Base-by-base conservation (phyloP, 2,888 invertebrate genomes). In the Netelia melanura region DNA sequence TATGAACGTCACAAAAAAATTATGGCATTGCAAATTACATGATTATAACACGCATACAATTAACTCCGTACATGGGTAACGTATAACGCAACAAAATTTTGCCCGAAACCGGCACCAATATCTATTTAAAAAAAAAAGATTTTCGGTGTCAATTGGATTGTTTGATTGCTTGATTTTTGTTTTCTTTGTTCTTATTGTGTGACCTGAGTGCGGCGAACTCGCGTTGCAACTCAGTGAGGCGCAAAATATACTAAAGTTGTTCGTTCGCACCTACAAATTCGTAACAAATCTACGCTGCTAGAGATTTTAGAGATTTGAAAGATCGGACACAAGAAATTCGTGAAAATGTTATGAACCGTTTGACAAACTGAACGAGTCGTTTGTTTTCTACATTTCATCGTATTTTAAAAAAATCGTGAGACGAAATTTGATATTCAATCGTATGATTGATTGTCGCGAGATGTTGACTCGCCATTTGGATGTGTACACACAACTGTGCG, bases 281-380 rank as follows among this genome's bases (percentile, higher is more conserved):
- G 83, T 83, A 80, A 79, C 64, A 83, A 79, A 83, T 79, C 83
- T 79, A 83, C 67, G 25, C 43, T 43, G 72, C 65, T 68, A 81
- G 61, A 67, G 48, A 54, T 38, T 72, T 64, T 62, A 67, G 30
- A 81, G 72, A 25, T 52, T 62, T 62, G 21, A 62, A 38, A 58
- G 43, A 75, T 62, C 56, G 11, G 48, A 58, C 56, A 23, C 52
- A 54, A 65, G 23, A 65, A 68, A 54, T 30, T 62, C 67, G 76
- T 77, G 76, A 77, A 76, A 76, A 84, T 77, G 54, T 72, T 71
- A 68, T 67, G 80, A 72, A 65, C 70, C 25, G 54, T 74, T 77
- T 38, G 25, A 52, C 62, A 77, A 76, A 77, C 76, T 17, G 62
- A 76, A 44, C 56, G 38, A 21, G 3, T 44, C 48, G 52, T 65